Conservation (phyloP, 2,888 invertebrate genomes). For the Priocnemis perturbator region DNA sequence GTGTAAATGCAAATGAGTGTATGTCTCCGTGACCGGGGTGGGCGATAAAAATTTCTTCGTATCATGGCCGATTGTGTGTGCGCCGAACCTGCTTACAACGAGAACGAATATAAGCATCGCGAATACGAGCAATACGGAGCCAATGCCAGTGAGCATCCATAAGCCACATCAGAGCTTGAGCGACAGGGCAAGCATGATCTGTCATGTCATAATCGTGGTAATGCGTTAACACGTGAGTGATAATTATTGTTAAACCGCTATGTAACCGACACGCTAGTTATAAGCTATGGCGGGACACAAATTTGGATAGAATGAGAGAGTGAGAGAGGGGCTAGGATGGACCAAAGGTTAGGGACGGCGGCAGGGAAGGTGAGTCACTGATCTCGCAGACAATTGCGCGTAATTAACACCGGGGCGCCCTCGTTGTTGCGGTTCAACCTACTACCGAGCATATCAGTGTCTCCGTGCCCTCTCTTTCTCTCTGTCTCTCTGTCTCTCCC, state of each 20-base stretch:
- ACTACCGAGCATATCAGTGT: conserved; percentile 41
- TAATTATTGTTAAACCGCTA: conserved; percentile 45
- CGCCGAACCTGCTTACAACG: too few species aligned
- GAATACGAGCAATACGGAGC: neutral
- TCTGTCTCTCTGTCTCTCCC: conserved; percentile 10
- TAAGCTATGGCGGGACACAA: conserved; percentile 35
- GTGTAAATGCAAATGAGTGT: too few species aligned
- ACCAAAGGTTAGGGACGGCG: neutral
- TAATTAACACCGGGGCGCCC: conserved; percentile 50
- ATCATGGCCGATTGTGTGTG: too few species aligned
- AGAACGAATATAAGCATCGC: too few species aligned
- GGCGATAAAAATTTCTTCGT: too few species aligned
- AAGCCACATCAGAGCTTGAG: too few species aligned
- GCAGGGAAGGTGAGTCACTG: conserved; percentile 29
- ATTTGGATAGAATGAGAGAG: conserved; percentile 13
- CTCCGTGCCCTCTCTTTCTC: conserved; percentile 14
- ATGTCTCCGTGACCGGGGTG: too few species aligned
- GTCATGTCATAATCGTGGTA: conserved; percentile 33
- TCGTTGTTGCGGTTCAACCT: conserved; percentile 42
- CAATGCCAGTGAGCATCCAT: too few species aligned
- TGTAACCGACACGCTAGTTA: conserved; percentile 36
- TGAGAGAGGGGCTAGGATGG: conserved; percentile 11
- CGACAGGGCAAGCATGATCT: too few species aligned
- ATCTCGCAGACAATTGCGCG: conserved; percentile 54
- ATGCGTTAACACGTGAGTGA: conserved; percentile 46